Evolutionary conservation across 2,797 vertebrate species (phyloP), one percentile per base, ranked within the genome.

Genomic region (Cossypha heuglini): DNA sequence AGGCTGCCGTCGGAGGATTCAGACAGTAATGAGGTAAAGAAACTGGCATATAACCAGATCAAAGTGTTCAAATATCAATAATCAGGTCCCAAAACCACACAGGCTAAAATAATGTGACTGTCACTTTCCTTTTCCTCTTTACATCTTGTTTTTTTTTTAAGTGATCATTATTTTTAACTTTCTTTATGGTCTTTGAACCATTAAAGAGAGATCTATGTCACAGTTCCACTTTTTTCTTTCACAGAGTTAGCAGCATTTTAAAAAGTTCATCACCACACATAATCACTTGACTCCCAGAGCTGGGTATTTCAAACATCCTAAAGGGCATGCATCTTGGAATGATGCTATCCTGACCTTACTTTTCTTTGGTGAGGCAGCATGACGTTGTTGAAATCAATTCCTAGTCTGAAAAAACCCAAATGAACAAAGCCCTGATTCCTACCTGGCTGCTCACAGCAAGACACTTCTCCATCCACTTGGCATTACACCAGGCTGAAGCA

Each of bases 21-120:
- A 99, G 95, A 98, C 90, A 79, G 97, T 98, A 28, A 97, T 99
- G 92, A 99, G 99, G 99, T 99, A 96, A 97, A 96, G 3, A 16
- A 20, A 25, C 25, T 4, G 4, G 19, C 33, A 55, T 20, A 38
- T 1, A 71, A 37, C 21, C 35, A 91, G 54, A 45, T 64, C 64
- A 31, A 37, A 58, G 51, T 22, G 14, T 43, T 57, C 9, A 86
- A 77, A 66, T 66, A 46, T 21, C n/a, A 55, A 24, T 8, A 54
- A 62, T 42, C 33, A 33, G 26, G 31, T 25, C 20, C 52, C 75
- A 58, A 52, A 88, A 51, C 5, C 51, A 45, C 25, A 51, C 0
- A 1, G 22, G 24, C 21, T 87, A 59, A 45, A 77, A 61, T 8
- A 59, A 7, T 25, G 20, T 22, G 25, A 55, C 24, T 35, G 12